Base-by-base conservation (phyloP, 2,113 vertebrate genomes). In the Dinomys branickii region DNA sequence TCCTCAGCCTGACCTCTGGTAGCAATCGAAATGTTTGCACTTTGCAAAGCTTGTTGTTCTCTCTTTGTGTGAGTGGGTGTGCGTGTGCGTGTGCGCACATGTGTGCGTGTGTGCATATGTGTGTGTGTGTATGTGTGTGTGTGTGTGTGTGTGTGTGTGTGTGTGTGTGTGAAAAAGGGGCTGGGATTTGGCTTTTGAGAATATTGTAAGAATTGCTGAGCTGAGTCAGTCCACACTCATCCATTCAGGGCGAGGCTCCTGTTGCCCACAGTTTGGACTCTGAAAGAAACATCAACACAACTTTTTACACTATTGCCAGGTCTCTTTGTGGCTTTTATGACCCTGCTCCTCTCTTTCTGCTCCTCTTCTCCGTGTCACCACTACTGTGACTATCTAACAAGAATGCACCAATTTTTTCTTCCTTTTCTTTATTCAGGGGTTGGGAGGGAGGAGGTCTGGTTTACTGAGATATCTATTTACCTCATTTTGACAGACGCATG, bases 21-120 rank as follows among this genome's bases (percentile, higher is more conserved):
- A 97, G 97, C 81, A 77, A 85, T 95, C 96, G 97, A 96, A 97
- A 96, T 96, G 95, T 97, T 98, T 98, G 95, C 92, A 95, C 92
- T 98, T 95, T 86, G 83, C 94, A 95, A 85, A 89, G 88, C 96
- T 91, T 92, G 96, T 96, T 90, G 94, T 94, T 94, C 85, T 94
- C 35, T 61, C 11, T 92, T 75, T 84, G 91, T 71, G 87, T 19
- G 85, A 41, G 82, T 17, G 78, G 56, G 81, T 11, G 54, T 16
- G 47, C 47, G 44, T 13, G 85, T 16, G 12, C 17, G 17, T 17
- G 28, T 13, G 77, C 78, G n/a, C n/a, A n/a, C n/a, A n/a, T n/a
- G 61, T 16, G 67, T 30, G 44, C 0, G 10, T 84, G 91, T 71
- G 87, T 19, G 85, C n/a, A 77, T 17, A 71, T 50, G 81, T 11